Evolutionary conservation across 2,888 invertebrate genomes (phyloP).

Genomic region (Yponomeuta plumbellus): DNA sequence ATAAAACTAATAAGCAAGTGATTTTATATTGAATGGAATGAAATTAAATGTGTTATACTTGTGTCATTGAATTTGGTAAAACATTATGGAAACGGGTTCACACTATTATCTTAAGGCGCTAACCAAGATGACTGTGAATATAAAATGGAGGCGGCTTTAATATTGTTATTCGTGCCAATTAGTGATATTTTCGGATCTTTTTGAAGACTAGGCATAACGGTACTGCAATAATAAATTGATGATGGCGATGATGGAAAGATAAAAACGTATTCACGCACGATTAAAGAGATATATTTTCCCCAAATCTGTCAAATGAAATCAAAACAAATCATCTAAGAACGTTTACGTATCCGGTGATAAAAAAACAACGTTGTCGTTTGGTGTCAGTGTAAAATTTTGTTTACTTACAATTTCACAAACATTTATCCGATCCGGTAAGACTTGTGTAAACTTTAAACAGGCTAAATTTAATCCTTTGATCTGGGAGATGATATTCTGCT

Average conservation of each 20-base stretch:
- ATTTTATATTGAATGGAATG: no score
- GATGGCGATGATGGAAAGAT: not conserved
- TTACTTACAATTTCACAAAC: slow-evolving; percentile 57
- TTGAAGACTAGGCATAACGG: no score
- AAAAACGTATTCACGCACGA: not conserved
- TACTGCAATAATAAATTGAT: no score
- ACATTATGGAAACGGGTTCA: no score
- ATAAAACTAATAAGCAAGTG: no score
- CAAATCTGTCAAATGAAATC: not conserved
- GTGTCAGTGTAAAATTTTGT: slow-evolving; percentile 28
- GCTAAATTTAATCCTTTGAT: slow-evolving; percentile 53
- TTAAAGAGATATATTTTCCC: not conserved
- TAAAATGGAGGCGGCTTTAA: no score
- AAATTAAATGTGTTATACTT: no score
- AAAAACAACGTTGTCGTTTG: slow-evolving; percentile 9
- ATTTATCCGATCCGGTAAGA: slow-evolving; percentile 43
- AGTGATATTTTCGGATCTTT: no score
- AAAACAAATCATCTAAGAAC: slow-evolving; percentile 10
- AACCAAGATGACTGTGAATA: no score
- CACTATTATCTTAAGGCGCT: no score
- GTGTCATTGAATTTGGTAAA: no score
- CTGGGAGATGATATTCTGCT: slow-evolving; percentile 12
- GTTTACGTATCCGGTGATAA: slow-evolving; percentile 8
- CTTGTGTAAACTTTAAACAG: slow-evolving; percentile 43
- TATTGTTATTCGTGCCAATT: no score